These are phyloP conservation scores for Epinephelus cyanopodus DNA, from an alignment of 2,113 vertebrate species.

Conservation along the genomic window DNA sequence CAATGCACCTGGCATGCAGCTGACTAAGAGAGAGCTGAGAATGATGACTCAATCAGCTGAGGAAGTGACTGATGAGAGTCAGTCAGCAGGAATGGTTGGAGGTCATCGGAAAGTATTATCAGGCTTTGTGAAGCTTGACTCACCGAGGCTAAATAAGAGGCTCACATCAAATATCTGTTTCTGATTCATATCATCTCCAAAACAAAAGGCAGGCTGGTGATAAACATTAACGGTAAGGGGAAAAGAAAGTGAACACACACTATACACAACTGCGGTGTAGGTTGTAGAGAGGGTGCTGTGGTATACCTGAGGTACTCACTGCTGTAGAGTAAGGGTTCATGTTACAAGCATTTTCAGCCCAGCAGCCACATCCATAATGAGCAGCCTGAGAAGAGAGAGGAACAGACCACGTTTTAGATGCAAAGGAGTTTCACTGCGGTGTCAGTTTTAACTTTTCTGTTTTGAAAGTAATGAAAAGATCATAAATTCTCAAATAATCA, in stretches of 20 bases:
- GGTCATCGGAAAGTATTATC: constrained; percentile 74
- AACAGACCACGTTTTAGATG: constrained; percentile 21
- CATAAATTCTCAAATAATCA: constrained; percentile 12
- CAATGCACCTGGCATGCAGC: constrained; percentile 74
- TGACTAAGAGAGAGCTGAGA: constrained; percentile 69
- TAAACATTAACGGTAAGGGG: constrained; percentile 15
- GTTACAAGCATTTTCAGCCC: constrained; percentile 96
- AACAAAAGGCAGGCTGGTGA: constrained; percentile 32
- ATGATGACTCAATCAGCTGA: constrained; percentile 75
- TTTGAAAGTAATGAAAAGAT: background rate
- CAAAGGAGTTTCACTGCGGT: background rate
- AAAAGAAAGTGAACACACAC: background rate
- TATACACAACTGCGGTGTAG: background rate
- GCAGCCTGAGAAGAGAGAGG: constrained; percentile 88
- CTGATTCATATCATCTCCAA: constrained; percentile 54
- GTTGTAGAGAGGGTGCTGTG: constrained; percentile 66
- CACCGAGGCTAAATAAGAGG: constrained; percentile 36
- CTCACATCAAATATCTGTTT: constrained; percentile 44
- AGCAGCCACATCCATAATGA: constrained; percentile 99
- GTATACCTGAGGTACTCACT: constrained; percentile 99
- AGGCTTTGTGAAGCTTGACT: constrained; percentile 57
- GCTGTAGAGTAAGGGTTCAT: constrained; percentile 96
- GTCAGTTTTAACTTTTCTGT: background rate
- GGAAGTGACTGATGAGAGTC: constrained; percentile 79
- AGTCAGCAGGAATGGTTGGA: constrained; percentile 61